A percentile compares a stretch with the other conserved stretches of the same genome.
These are phyloP conservation scores for Menura novaehollandiae DNA, from an alignment of 2,113 vertebrate species.

Conservation along the genomic window DNA sequence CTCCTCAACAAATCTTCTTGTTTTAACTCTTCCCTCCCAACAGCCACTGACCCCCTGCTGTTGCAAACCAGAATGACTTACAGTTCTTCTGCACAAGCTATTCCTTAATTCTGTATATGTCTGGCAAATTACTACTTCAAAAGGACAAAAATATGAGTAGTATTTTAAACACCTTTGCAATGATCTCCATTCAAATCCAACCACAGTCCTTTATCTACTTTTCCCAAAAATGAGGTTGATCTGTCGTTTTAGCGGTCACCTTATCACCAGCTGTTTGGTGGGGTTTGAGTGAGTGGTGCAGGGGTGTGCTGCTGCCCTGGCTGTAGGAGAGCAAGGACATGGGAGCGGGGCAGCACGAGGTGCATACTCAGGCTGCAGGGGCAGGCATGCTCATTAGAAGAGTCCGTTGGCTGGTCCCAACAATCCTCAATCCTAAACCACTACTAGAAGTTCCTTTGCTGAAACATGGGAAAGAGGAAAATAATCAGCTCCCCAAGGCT, in stretches of 20 bases:
- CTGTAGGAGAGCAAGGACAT: fast-evolving
- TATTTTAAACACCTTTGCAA: background rate
- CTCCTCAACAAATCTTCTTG: background rate
- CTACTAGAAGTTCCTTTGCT: background rate
- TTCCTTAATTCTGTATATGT: background rate
- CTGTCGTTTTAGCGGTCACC: background rate
- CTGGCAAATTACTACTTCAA: background rate
- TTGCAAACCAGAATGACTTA: background rate
- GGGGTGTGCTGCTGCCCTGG: background rate
- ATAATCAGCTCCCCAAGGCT: background rate
- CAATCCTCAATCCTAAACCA: background rate
- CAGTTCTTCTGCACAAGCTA: background rate
- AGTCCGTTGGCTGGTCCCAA: background rate
- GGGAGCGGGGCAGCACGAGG: fast-evolving
- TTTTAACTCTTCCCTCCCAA: background rate
- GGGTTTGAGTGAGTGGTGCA: fast-evolving
- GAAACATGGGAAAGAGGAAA: background rate
- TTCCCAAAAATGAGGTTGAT: background rate
- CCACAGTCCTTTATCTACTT: background rate
- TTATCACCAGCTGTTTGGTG: background rate
- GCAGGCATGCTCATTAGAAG: too few species aligned
- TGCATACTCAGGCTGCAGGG: fast-evolving
- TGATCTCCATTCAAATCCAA: background rate
- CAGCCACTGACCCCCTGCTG: background rate
- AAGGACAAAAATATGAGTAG: background rate